Evolutionary conservation across 2,113 vertebrate species (phyloP).

Genomic region (Spermophilus dauricus): DNA sequence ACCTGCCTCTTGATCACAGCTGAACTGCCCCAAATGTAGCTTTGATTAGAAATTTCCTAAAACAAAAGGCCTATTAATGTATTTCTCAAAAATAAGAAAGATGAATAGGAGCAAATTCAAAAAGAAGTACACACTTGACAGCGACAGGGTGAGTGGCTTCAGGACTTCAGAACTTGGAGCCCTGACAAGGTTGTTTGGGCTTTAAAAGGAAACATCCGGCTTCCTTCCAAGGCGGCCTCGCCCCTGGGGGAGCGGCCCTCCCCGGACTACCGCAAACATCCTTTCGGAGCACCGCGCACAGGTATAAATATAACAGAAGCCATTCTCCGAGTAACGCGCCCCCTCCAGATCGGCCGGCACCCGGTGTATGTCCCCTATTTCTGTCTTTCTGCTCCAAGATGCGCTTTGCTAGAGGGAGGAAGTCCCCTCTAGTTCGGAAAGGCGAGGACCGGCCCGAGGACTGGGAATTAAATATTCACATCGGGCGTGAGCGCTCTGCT

Average conservation of each 20-base stretch:
- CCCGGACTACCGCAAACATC: fast-evolving
- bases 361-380: not conserved
- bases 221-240: conserved; percentile 27
- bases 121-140: not conserved
- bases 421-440: not conserved
- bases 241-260: conserved; percentile 18
- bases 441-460: not conserved
- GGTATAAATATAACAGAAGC: conserved; percentile 50
- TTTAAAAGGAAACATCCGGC: conserved; percentile 53
- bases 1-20: not conserved
- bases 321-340: not conserved
- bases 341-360: not conserved
- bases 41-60: conserved; percentile 25
- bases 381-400: conserved; percentile 8
- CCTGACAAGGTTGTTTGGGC: not conserved
- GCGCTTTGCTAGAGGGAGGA: conserved; percentile 26
- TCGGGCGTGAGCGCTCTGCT: not conserved
- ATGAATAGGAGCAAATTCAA: not conserved
- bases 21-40: not conserved
- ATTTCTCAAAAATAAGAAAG: not conserved
- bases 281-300: not conserved
- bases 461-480: conserved; percentile 4
- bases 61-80: not conserved
- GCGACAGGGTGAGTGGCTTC: not conserved
- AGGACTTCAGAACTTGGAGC: conserved; percentile 7